Evolutionary conservation across 2,113 vertebrate genomes (phyloP), one percentile per base, ranked within the genome.

Genomic region (Silurus asotus): DNA sequence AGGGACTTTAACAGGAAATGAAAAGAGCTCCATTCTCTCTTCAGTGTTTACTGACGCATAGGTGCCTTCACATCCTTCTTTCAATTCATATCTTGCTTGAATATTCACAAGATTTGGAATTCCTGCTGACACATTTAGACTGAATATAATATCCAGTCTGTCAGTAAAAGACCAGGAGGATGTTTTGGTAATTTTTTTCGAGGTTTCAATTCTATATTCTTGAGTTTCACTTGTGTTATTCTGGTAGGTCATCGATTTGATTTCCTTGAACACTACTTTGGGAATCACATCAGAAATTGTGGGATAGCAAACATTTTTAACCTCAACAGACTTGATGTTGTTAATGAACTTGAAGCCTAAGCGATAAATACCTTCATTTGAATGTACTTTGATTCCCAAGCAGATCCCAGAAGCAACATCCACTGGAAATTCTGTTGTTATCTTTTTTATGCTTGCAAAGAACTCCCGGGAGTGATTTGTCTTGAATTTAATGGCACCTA

Each of bases 321-420:
- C 2, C 2, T 56, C 75, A 15, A 69, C 23, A 10, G 87, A 90
- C 82, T 84, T 80, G 84, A 91, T 82, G 3, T 69, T 67, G 15
- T 84, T 87, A n/a, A n/a, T 49, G 84, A 91, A 91, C 19, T 76
- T 8, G n/a, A 91, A 90, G 4, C 87, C 89, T n/a, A 91, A 84
- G 6, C 7, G 0, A 25, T 91, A 84, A 19, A 89, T 90, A 48
- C 89, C 89, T 5, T 9, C 0, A 72, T 86, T 83, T 23, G 74
- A 1, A 4, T 28, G 74, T 79, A 89, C 88, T 25, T 0, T 4
- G 56, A 91, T 53, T 69, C 90, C 90, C 25, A 89, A 8, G 79
- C 90, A 91, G 55, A 81, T 89, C 8, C 90, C 90, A 78, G 82
- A 91, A 6, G 89, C 86, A 10, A 80, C 49, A 64, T 5, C 88